Base-by-base conservation (phyloP, 2,113 vertebrate genomes). In the Ailurus styani region DNA sequence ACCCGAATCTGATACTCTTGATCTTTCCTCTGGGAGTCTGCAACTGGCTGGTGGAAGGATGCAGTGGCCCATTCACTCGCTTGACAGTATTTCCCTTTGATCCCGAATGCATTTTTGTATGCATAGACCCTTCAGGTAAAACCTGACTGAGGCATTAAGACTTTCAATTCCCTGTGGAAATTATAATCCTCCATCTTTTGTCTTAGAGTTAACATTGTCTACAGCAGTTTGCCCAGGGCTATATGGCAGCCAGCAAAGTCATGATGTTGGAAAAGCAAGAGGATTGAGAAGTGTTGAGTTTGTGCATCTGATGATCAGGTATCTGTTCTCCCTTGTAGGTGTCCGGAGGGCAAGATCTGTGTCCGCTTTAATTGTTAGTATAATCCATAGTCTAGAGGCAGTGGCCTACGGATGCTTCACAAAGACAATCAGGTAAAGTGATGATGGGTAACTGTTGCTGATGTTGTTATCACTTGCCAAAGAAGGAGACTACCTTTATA, bases 401-500 rank as follows among this genome's bases (percentile, higher is more conserved):
- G 47, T 29, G 70, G 45, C 72, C 54, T 47, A 21, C 23, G 54
- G 40, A 23, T 83, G 13, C 64, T 96, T 90, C 47, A 60, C 50
- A 87, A 92, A 81, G 45, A 40, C 25, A 23, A 31, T 75, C 57
- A 54, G 45, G 50, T 52, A 91, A 66, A 52, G 40, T 87, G 57
- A 62, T 89, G 83, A 86, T 68, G 34, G 45, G 66, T 72, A 91
- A 66, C 52, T 73, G 34, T 88, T 82, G 84, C 55, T 27, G 57
- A 77, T 42, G 25, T 91, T 50, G 17, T 64, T 86, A 89, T 20
- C 62, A 83, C 45, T 88, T 95, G 83, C 62, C 45, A 70, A 96
- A 92, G 83, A 96, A 97, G 94, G 91, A 96, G 92, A 68, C 52
- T 52, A 60, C 60, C 78, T 89, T 96, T 92, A 93, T 64, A 90